Conservation (phyloP, 1,140 invertebrate species). For the Spodoptera frugiperda region DNA sequence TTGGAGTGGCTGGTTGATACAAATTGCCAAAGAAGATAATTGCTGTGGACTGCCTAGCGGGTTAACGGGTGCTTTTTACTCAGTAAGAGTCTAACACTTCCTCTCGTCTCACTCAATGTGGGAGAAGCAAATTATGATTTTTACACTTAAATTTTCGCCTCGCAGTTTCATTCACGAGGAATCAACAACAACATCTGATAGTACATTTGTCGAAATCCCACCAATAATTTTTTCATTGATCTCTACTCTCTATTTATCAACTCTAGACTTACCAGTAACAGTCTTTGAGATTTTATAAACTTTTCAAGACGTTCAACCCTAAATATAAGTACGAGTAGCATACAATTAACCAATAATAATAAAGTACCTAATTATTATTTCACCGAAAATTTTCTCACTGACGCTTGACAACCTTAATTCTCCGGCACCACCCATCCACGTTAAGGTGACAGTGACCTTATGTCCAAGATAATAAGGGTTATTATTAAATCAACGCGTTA, state of each 20-base stretch:
- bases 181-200: too few species aligned
- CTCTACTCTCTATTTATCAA: too few species aligned
- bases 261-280: neutral
- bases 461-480: neutral
- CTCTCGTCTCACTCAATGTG: too few species aligned
- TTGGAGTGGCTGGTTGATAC: too few species aligned
- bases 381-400: neutral
- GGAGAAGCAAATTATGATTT: too few species aligned
- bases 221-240: neutral
- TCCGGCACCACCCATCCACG: neutral
- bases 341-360: slow-evolving; percentile 7
- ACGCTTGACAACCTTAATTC: slow-evolving; percentile 12
- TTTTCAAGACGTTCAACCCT: neutral
- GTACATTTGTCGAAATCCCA: too few species aligned
- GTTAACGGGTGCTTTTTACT: too few species aligned
- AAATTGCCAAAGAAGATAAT: too few species aligned
- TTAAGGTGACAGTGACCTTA: neutral
- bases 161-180: too few species aligned
- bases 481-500: neutral
- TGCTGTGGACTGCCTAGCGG: too few species aligned
- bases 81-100: too few species aligned
- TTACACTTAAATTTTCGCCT: too few species aligned
- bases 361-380: slow-evolving; percentile 6
- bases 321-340: neutral
- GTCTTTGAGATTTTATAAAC: neutral